Percentiles rank a stretch among this genome's conserved stretches.
These are phyloP conservation scores for Rhinophrynus dorsalis DNA, from an alignment of 2,797 vertebrate species.

Conservation along the genomic window DNA sequence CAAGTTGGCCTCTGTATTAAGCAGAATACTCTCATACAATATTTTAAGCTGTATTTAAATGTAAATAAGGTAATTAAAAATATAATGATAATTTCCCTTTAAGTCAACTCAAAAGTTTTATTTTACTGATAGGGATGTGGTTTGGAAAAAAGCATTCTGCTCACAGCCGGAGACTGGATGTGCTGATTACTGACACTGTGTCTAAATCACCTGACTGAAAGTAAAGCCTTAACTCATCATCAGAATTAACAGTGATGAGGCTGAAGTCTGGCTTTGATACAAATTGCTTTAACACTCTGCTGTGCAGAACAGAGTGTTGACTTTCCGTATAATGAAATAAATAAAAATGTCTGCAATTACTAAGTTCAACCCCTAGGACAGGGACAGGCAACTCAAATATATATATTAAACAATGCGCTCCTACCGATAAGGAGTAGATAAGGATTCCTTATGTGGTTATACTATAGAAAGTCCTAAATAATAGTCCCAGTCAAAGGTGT, in stretches of 20 bases:
- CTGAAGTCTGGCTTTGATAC: constrained; percentile 55
- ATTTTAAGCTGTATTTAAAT: too few species aligned
- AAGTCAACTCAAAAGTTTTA: neutral
- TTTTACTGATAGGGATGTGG: neutral
- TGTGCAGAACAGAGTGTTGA: constrained; percentile 65
- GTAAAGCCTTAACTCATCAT: constrained; percentile 57
- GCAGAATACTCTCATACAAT: too few species aligned
- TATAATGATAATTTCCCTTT: neutral
- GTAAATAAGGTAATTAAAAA: neutral
- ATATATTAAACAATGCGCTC: too few species aligned
- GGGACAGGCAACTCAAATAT: too few species aligned
- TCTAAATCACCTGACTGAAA: constrained; percentile 59
- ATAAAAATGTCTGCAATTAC: constrained; percentile 82
- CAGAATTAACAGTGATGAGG: constrained; percentile 56
- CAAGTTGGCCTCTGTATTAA: too few species aligned
- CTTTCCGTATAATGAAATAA: constrained; percentile 76
- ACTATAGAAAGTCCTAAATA: too few species aligned
- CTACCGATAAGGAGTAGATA: too few species aligned
- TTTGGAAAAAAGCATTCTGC: neutral
- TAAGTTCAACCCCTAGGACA: too few species aligned
- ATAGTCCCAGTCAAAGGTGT: too few species aligned
- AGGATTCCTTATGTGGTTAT: too few species aligned
- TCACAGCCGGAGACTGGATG: constrained; percentile 11
- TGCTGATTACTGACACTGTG: constrained; percentile 47
- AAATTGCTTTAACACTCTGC: constrained; percentile 60